These are phyloP conservation scores for Crotophaga sulcirostris DNA, from an alignment of 2,113 vertebrate species.

Conservation along the genomic window DNA sequence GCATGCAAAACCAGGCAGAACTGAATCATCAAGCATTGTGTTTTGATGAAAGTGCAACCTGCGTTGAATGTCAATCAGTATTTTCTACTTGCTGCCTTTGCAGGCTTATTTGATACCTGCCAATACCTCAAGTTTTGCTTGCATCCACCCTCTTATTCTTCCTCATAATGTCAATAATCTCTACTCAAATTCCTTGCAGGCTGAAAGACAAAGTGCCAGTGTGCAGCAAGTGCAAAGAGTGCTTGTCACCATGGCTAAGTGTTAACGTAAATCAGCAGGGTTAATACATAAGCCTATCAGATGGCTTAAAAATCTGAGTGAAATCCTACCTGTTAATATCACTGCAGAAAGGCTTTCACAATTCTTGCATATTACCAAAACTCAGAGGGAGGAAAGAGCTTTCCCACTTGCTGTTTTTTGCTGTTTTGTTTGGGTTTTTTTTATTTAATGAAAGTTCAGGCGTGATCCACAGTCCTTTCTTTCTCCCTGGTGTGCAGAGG, in stretches of 20 bases:
- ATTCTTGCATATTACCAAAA: not conserved
- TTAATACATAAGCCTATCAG: slow-evolving; percentile 60
- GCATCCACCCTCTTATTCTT: not conserved
- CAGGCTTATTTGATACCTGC: not conserved
- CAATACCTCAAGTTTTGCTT: slow-evolving; percentile 6
- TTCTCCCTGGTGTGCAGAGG: not conserved
- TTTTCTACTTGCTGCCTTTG: slow-evolving; percentile 22
- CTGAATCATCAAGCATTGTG: not conserved
- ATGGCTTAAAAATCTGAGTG: not conserved
- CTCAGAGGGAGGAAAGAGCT: not conserved
- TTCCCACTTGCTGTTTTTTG: not conserved
- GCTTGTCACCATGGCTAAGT: slow-evolving; percentile 31
- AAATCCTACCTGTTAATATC: not conserved
- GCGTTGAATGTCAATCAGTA: not conserved
- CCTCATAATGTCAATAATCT: slow-evolving; percentile 48
- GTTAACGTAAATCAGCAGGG: slow-evolving; percentile 33
- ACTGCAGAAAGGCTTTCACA: not conserved
- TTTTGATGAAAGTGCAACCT: not conserved
- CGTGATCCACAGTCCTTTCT: not conserved
- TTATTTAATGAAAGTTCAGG: not conserved
- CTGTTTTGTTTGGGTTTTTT: too few species aligned
- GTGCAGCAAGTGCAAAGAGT: slow-evolving; percentile 29
- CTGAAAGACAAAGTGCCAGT: slow-evolving; percentile 49
- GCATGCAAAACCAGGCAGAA: not conserved
- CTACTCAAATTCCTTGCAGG: slow-evolving; percentile 31